phyloP scores from a whole-genome alignment of 2,888 invertebrate species.

The Allophyes oxyacanthae region DNA sequence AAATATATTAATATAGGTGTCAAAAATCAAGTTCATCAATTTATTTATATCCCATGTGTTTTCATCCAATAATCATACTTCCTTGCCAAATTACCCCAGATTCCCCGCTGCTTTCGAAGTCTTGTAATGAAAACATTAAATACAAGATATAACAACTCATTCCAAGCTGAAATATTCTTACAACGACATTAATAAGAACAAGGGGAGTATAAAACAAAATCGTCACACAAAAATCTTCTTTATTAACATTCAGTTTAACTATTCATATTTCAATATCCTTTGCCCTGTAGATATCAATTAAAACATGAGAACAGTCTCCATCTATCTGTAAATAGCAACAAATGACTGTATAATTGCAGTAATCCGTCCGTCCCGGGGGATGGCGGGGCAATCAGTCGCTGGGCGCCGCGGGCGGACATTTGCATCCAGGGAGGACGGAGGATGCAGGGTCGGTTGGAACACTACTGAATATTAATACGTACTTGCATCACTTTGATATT shows the following conservation, averaged over 20 bases:
- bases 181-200: conserved; percentile 34
- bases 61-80: no score
- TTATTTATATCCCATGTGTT: no score
- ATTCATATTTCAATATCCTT: conserved; percentile 26
- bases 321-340: conserved; percentile 54
- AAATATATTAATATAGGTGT: no score
- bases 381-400: conserved; percentile 51
- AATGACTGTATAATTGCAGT: conserved; percentile 57
- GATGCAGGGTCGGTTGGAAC: conserved; percentile 13
- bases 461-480: conserved; percentile 54
- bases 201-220: conserved; percentile 16
- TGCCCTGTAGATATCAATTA: conserved; percentile 47
- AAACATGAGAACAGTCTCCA: conserved; percentile 42
- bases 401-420: conserved; percentile 53
- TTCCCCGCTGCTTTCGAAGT: background rate
- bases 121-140: conserved; percentile 7
- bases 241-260: conserved; percentile 9
- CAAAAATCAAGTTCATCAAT: no score
- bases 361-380: conserved; percentile 52
- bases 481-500: conserved; percentile 55
- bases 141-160: conserved; percentile 23
- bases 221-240: conserved; percentile 18
- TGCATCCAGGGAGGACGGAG: conserved; percentile 41
- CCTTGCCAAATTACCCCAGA: background rate
- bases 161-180: conserved; percentile 28